phyloP scores from a whole-genome alignment of 2,888 invertebrate genomes.

The Eumerus sabulonum region DNA sequence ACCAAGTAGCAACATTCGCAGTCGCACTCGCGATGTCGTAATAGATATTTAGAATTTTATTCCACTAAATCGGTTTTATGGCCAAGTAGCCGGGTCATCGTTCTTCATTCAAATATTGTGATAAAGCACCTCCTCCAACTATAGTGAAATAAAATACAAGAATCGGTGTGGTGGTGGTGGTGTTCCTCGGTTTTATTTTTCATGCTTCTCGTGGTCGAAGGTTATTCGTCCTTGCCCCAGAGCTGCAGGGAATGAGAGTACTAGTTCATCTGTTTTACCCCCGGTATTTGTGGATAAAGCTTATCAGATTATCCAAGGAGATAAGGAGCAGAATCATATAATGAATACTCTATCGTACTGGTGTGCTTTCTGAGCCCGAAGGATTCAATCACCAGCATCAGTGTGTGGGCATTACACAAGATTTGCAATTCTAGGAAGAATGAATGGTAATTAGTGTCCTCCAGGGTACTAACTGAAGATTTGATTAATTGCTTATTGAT shows the following conservation, averaged over 20 bases:
- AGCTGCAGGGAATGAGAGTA: too few relatives aligned
- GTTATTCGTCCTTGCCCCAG: too few relatives aligned
- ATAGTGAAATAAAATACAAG: conserved; percentile 10
- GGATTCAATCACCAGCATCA: too few relatives aligned
- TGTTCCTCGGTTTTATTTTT: conserved; percentile 15
- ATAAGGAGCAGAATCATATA: conserved; percentile 30
- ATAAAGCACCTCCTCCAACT: conserved; percentile 35
- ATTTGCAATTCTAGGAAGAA: too few relatives aligned
- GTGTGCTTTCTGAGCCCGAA: too few relatives aligned
- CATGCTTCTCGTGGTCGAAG: too few relatives aligned
- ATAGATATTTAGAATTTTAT: conserved; percentile 33
- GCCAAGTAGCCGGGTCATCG: conserved; percentile 29
- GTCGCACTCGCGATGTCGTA: conserved; percentile 13
- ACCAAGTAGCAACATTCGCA: too few relatives aligned
- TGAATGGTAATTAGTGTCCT: too few relatives aligned
- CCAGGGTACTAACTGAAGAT: too few relatives aligned
- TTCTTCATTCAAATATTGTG: conserved; percentile 25
- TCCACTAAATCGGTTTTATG: conserved; percentile 40
- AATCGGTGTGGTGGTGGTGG: background rate
- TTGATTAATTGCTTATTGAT: too few relatives aligned
- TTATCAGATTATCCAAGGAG: conserved; percentile 35
- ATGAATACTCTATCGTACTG: background rate
- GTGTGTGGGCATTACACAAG: too few relatives aligned
- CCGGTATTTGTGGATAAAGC: conserved; percentile 46
- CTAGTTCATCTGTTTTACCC: too few relatives aligned